Conservation (phyloP, 2,888 invertebrate genomes). For the Erebia ligea region DNA sequence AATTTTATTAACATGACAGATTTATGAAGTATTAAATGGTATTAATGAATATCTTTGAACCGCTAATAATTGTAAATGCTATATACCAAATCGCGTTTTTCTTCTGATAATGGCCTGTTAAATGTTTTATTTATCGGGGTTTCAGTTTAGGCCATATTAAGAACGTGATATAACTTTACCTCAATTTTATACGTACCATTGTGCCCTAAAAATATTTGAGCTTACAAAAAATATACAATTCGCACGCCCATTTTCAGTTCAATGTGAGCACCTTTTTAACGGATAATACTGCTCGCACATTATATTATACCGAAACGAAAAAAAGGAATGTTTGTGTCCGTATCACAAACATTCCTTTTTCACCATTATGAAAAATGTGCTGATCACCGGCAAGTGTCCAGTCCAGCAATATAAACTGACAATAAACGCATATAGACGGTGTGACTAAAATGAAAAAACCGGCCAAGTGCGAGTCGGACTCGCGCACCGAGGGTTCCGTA, state of each 20-base stretch:
- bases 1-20: conserved; percentile 54
- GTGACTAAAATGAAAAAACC: no score
- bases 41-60: conserved; percentile 48
- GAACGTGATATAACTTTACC: conserved; percentile 48
- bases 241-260: conserved; percentile 51
- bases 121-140: conserved; percentile 61
- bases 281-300: conserved; percentile 32
- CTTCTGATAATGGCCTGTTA: conserved; percentile 44
- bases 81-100: conserved; percentile 50
- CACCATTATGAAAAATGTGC: not conserved
- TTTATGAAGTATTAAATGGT: conserved; percentile 54
- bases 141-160: conserved; percentile 50
- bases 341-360: not conserved
- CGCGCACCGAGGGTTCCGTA: no score
- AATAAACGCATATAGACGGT: no score
- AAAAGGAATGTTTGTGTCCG: no score
- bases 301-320: not conserved
- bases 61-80: conserved; percentile 47
- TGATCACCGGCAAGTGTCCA: no score
- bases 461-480: no score
- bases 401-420: no score
- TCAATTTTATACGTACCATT: conserved; percentile 53
- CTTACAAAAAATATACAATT: conserved; percentile 56
- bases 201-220: conserved; percentile 69
- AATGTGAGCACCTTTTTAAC: conserved; percentile 54